Evolutionary conservation across 2,797 vertebrate species (phyloP), one percentile per base, ranked within the genome.

Genomic region (Tarsius wallacei): DNA sequence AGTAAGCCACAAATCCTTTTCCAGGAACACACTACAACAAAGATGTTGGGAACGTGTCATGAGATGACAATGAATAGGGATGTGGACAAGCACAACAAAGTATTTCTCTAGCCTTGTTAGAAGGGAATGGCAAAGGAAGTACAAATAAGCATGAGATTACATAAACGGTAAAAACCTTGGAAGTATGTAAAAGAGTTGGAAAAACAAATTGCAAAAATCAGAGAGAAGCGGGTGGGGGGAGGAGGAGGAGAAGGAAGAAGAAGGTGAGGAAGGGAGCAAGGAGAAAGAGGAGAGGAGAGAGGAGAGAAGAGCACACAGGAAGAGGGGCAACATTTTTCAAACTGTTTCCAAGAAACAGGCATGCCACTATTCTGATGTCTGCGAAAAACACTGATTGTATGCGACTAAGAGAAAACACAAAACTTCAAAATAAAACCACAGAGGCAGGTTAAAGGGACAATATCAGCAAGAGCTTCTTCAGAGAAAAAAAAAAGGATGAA

Each of bases 311-410:
- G 87, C 36, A 88, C 42, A 70, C 8, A 33, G 13, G 16, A 24
- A 19, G 9, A 70, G 26, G 57, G 26, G 63, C 24, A 63, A 63
- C 26, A 63, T 13, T 47, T 13, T 59, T 68, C 24, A 14, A 42
- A 68, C 49, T n/a, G 74, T 68, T 84, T 87, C 61, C 73, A 26
- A 51, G 13, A n/a, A 71, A 66, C 14, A 80, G 42, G 22, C 7
- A 33, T 31, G 55, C 16, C 90, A 66, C 77, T 77, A 97, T 82
- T 88, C 64, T 91, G 63, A 87, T 90, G 36, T 96, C 77, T 93
- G 47, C 19, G 84, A 83, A 42, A 76, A 87, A 73, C 36, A 64
- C 0, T 17, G 59, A 55, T 81, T 96, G 91, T 73, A 53, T 94
- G 36, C 49, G 90, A 85, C 93, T 88, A 76, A 85, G 49, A 19